Evolutionary conservation across 2,797 vertebrate genomes (phyloP), one percentile per base, ranked within the genome.

Genomic region (Cyclura pinguis): DNA sequence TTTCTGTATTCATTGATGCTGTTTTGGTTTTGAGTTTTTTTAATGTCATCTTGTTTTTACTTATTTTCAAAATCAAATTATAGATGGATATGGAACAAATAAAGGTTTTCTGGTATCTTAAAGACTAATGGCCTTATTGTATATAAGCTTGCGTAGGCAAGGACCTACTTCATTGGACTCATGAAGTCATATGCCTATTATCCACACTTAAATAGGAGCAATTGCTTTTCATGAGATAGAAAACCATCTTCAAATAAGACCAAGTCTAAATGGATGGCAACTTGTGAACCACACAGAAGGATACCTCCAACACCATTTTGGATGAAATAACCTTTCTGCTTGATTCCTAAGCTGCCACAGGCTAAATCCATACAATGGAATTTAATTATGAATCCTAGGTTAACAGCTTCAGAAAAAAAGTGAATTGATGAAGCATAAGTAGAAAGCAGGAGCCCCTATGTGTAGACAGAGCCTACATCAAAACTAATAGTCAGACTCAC

Each of bases 1-100:
- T 88, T 86, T 8, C n/a, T 27, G 0, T 35, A 50, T 4, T 0
- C 22, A 67, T 64, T 5, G 4, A 1, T 67, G 24, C 0, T 0
- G 4, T n/a, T 92, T 87, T 55, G 6, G 77, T 90, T 6, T 64
- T 74, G 91, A 47, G 27, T 91, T 10, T 42, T 69, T 77, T n/a
- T 24, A 69, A 76, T 69, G 13, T 84, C n/a, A 6, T 76, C 52
- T 76, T 29, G 3, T 76, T 76, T 59, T 62, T 32, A 87, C 64
- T 67, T 4, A 47, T 50, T 88, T 69, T 18, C 80, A 20, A 81
- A 76, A n/a, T 38, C 92, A 57, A 92, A 29, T 64, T 84, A 87
- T 2, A 82, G 32, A 59, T 89, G 73, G 42, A 67, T 24, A 29
- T 1, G 47, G 18, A 38, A 52, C 22, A 14, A 5, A 16, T 6